Percentiles rank a stretch among this genome's conserved stretches.
phyloP scores from a whole-genome alignment of 2,888 invertebrate species.

The Pterostichus niger region DNA sequence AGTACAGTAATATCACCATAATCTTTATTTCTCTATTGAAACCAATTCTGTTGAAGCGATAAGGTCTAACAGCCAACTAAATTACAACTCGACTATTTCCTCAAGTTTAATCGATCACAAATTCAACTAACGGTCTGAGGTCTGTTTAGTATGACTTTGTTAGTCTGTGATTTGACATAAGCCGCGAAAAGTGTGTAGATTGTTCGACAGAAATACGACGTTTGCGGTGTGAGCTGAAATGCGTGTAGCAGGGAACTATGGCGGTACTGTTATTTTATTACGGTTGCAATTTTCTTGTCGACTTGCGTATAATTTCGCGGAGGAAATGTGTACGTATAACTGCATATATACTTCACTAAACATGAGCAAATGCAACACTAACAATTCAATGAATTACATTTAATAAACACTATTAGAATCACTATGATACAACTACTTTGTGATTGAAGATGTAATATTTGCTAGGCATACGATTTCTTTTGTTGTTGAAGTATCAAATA shows the following conservation, averaged over 20 bases:
- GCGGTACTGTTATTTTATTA: slow-evolving; percentile 48
- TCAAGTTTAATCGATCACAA: no score
- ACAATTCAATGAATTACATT: no score
- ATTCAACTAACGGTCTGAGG: neutral
- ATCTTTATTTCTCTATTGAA: no score
- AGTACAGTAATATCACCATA: no score
- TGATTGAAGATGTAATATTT: no score
- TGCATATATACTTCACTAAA: slow-evolving; percentile 46
- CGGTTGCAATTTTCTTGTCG: slow-evolving; percentile 60
- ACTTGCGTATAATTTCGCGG: slow-evolving; percentile 29
- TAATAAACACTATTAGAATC: no score
- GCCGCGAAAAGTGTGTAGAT: slow-evolving; percentile 1
- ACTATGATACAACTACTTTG: no score
- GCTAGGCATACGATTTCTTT: no score
- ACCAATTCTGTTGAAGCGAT: no score
- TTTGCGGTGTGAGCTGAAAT: neutral
- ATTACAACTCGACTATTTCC: no score
- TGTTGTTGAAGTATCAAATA: no score
- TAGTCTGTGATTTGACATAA: slow-evolving; percentile 27
- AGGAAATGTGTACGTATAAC: slow-evolving; percentile 37
- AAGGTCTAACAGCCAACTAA: no score
- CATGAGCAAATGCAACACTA: neutral
- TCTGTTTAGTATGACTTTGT: neutral
- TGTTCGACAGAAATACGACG: neutral
- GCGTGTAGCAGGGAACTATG: neutral